A percentile compares a stretch with the other conserved stretches of the same genome.
Evolutionary conservation across 2,113 vertebrate species (phyloP).

Genomic region (Paramormyrops kingsleyae): DNA sequence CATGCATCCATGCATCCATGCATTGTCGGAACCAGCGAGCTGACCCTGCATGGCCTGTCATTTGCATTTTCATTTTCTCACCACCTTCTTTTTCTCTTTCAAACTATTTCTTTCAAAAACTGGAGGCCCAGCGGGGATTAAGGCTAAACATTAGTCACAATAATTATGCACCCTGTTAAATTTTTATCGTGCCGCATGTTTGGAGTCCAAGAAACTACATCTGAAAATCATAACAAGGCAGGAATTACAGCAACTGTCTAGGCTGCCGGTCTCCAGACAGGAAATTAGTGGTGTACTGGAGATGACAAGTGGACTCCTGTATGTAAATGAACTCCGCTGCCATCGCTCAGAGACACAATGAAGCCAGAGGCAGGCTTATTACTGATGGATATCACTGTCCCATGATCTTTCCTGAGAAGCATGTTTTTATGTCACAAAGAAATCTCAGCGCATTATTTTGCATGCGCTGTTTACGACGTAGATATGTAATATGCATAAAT

Average conservation of each 20-base stretch:
- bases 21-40: not conserved
- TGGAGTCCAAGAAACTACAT: not conserved
- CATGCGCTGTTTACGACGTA: not conserved
- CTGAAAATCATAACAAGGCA: slow-evolving; percentile 1
- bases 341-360: not conserved
- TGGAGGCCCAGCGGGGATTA: not conserved
- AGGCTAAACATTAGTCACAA: not conserved
- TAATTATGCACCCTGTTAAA: not conserved
- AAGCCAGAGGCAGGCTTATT: not conserved
- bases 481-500: not conserved
- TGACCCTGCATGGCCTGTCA: not conserved
- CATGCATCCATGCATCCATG: not conserved
- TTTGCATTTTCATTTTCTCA: not conserved
- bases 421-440: not conserved
- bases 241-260: not conserved
- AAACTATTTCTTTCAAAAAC: not conserved
- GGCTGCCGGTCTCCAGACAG: slow-evolving; percentile 4
- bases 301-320: slow-evolving; percentile 2
- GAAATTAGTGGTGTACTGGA: slow-evolving; percentile 4
- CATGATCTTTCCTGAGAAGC: not conserved
- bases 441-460: not conserved
- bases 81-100: not conserved
- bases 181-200: not conserved
- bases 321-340: slow-evolving; percentile 10
- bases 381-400: not conserved